phyloP scores from a whole-genome alignment of 2,797 vertebrate genomes.

The Bovichtus variegatus region DNA sequence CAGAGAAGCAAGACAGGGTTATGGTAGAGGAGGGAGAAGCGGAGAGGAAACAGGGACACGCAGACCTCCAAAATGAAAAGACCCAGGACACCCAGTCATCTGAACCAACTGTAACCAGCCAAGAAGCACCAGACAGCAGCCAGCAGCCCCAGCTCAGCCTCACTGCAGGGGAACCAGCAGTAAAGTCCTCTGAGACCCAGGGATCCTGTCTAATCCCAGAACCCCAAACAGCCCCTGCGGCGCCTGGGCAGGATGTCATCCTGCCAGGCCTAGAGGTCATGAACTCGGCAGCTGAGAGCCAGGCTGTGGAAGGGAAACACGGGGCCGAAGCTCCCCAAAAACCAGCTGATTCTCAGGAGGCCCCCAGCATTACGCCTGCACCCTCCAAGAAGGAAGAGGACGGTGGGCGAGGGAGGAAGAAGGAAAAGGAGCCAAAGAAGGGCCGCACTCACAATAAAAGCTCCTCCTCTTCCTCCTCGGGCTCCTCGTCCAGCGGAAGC shows the following conservation, averaged over 20 bases:
- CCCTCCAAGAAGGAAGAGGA: slow-evolving; percentile 72
- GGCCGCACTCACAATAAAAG: slow-evolving; percentile 86
- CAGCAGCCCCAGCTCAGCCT: slow-evolving; percentile 35
- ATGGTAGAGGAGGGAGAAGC: slow-evolving; percentile 34
- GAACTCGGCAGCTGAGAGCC: slow-evolving; percentile 17
- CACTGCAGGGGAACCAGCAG: slow-evolving; percentile 53
- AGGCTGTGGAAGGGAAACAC: slow-evolving; percentile 50
- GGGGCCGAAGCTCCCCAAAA: slow-evolving; percentile 53
- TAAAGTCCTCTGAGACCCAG: slow-evolving; percentile 13
- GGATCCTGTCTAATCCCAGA: slow-evolving; percentile 29
- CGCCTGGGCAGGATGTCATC: slow-evolving; percentile 12
- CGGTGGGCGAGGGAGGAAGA: slow-evolving; percentile 84
- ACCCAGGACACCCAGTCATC: slow-evolving; percentile 44
- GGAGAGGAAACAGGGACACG: slow-evolving; percentile 61
- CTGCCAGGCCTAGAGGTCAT: neutral
- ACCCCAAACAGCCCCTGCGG: slow-evolving; percentile 22
- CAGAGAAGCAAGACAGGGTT: slow-evolving; percentile 79
- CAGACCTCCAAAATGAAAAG: slow-evolving; percentile 62
- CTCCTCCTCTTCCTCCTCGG: slow-evolving; percentile 92
- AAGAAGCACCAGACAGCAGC: slow-evolving; percentile 54
- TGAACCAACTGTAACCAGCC: slow-evolving; percentile 35
- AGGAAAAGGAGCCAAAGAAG: slow-evolving; percentile 80
- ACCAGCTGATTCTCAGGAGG: slow-evolving; percentile 32
- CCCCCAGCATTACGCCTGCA: slow-evolving; percentile 9
- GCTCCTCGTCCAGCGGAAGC: slow-evolving; percentile 90